These are phyloP conservation scores for Drosophila antonietae DNA, from an alignment of 2,888 invertebrate species.

Conservation along the genomic window DNA sequence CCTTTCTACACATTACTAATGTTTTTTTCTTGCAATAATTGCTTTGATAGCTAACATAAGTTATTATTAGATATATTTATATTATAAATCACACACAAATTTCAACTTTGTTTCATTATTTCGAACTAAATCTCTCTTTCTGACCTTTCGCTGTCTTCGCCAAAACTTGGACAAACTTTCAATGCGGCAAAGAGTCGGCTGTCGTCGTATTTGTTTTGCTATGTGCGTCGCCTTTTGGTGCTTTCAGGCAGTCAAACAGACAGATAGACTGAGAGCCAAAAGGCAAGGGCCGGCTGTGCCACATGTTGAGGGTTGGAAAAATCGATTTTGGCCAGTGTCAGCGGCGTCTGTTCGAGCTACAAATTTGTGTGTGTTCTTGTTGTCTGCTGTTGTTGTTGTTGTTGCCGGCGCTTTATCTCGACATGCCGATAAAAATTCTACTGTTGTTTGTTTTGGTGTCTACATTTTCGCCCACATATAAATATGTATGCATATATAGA, in stretches of 20 bases:
- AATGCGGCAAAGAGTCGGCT: neutral
- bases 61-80: neutral
- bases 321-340: conserved; percentile 79
- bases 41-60: neutral
- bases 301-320: conserved; percentile 76
- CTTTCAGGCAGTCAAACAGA: conserved; percentile 12
- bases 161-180: conserved; percentile 8
- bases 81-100: neutral
- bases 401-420: conserved; percentile 64
- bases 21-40: neutral
- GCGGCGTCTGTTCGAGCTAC: conserved; percentile 35
- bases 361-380: conserved; percentile 26
- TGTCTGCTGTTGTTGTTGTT: conserved; percentile 24
- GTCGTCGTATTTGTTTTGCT: conserved; percentile 11
- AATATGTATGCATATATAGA: neutral
- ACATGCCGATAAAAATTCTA: conserved; percentile 53
- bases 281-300: conserved; percentile 29
- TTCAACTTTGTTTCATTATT: neutral
- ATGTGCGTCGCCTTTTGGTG: neutral
- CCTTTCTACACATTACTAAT: neutral
- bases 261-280: conserved; percentile 19
- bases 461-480: conserved; percentile 5
- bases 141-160: conserved; percentile 1
- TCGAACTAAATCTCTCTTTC: neutral
- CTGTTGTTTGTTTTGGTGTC: conserved; percentile 49